Conservation (phyloP, 2,888 invertebrate genomes). For the Eilema depressum region DNA sequence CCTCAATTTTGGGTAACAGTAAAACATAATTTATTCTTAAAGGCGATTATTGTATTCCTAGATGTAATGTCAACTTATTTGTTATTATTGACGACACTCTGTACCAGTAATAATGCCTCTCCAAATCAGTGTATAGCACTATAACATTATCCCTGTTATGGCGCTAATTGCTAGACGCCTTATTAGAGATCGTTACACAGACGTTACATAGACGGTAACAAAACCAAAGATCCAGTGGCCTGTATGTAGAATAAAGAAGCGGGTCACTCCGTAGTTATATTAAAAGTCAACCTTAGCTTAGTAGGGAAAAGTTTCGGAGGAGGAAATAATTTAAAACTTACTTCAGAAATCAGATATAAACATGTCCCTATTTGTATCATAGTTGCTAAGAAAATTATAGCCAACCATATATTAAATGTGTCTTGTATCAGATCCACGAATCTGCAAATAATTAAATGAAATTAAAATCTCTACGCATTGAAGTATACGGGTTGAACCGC, state of each 20-base stretch:
- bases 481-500: not conserved
- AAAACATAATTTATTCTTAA: too few species aligned
- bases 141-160: too few species aligned
- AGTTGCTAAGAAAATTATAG: slow-evolving; percentile 63
- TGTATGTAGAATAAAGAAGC: not conserved
- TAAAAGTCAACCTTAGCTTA: not conserved
- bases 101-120: too few species aligned
- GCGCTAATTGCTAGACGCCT: too few species aligned
- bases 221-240: too few species aligned
- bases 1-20: too few species aligned
- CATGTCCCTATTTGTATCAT: slow-evolving; percentile 73
- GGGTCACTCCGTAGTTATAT: not conserved
- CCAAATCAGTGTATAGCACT: too few species aligned
- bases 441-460: slow-evolving; percentile 49
- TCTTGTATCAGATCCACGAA: slow-evolving; percentile 66
- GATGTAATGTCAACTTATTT: too few species aligned
- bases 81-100: too few species aligned
- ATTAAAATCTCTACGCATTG: not conserved
- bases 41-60: too few species aligned
- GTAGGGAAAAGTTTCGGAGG: not conserved
- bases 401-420: slow-evolving; percentile 71
- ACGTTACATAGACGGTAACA: too few species aligned
- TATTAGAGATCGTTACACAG: too few species aligned
- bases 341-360: slow-evolving; percentile 71
- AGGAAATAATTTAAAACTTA: slow-evolving; percentile 29